phyloP scores from a whole-genome alignment of 2,113 vertebrate genomes.

The Peromyscus maniculatus region DNA sequence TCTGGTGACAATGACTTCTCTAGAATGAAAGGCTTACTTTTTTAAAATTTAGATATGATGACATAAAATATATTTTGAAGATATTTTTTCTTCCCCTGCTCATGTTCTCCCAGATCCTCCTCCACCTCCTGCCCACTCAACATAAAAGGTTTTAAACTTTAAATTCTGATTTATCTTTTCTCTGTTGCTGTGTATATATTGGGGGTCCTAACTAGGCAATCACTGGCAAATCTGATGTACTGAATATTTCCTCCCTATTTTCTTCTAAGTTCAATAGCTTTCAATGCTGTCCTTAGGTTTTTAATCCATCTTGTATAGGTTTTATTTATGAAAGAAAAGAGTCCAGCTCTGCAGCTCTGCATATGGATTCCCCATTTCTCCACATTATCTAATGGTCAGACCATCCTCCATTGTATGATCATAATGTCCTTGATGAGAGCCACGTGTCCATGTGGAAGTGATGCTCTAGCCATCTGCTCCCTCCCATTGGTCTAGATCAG shows the following conservation, averaged over 20 bases:
- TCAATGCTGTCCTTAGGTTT: background rate
- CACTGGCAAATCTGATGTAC: background rate
- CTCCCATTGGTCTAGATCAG: background rate
- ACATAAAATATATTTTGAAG: background rate
- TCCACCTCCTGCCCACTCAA: background rate
- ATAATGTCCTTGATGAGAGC: background rate
- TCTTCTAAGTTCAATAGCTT: background rate
- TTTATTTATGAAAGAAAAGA: background rate
- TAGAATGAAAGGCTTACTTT: background rate
- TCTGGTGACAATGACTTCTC: background rate
- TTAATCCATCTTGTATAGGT: background rate
- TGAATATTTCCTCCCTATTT: background rate
- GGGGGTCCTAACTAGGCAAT: background rate
- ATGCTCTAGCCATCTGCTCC: background rate
- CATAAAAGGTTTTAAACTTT: background rate
- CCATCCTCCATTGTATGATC: background rate
- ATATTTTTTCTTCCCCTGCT: background rate
- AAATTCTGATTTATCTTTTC: background rate
- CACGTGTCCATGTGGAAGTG: background rate
- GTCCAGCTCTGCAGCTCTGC: background rate
- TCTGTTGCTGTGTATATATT: background rate
- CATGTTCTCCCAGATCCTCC: background rate
- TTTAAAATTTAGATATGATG: background rate
- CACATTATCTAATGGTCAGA: background rate
- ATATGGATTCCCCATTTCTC: too few relatives aligned